phyloP scores from a whole-genome alignment of 2,888 invertebrate species.

The Cosmopolites sordidus region DNA sequence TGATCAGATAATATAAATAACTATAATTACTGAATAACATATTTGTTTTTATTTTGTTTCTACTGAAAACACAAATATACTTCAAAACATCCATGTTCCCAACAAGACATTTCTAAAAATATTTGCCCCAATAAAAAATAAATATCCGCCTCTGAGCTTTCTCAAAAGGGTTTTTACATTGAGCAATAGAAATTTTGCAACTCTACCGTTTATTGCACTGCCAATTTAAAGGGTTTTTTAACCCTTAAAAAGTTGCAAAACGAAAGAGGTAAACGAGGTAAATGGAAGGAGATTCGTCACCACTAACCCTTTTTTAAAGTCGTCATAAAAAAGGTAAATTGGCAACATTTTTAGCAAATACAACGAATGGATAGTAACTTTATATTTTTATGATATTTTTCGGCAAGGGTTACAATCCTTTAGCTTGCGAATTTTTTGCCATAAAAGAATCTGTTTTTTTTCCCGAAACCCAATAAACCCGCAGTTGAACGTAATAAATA shows the following conservation, averaged over 20 bases:
- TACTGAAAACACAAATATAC: too few species aligned
- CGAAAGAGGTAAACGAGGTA: background rate
- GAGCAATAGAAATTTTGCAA: background rate
- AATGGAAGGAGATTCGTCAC: background rate
- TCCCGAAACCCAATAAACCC: too few species aligned
- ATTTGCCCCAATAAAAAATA: too few species aligned
- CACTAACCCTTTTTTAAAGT: background rate
- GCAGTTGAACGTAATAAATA: too few species aligned
- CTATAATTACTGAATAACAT: too few species aligned
- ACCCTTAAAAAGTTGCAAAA: background rate
- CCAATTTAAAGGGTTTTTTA: background rate
- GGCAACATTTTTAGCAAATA: background rate
- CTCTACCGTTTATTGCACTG: background rate
- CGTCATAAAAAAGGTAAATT: background rate
- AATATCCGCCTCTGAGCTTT: too few species aligned
- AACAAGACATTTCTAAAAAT: too few species aligned
- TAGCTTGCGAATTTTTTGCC: too few species aligned
- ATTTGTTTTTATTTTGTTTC: too few species aligned
- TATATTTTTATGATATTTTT: background rate
- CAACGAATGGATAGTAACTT: background rate
- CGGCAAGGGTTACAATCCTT: background rate
- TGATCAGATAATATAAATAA: too few species aligned
- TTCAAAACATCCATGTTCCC: too few species aligned
- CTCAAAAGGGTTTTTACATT: background rate
- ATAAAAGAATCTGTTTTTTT: too few species aligned